Evolutionary conservation across 1,140 invertebrate species (phyloP), one percentile per base, ranked within the genome.

Genomic region (Homarus americanus): DNA sequence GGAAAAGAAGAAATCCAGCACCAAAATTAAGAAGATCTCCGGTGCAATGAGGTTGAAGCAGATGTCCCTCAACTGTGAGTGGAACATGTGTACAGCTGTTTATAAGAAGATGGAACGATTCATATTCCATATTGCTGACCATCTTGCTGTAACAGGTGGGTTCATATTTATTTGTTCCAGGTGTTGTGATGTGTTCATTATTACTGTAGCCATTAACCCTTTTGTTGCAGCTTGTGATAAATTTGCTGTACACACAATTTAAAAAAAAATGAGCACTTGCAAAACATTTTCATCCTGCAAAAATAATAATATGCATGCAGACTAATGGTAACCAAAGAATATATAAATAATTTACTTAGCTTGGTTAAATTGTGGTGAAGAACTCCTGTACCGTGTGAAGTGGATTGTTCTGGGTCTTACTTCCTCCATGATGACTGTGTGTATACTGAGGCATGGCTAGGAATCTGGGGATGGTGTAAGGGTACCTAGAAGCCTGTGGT

Each of bases 31-130:
- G 72, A 75, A 36, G 28, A 1, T 91, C 0, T 69, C 49, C 2
- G 32, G 17, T 32, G 82, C n/a, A 66, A 32, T 63, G 3, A 36
- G 72, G 38, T 20, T 79, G 53, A 85, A 91, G 10, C 41, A 44
- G 24, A 79, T 85, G 12, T 36, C 53, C 36, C 49, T 91, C 10
- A 58, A 32, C 2, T 91, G 89, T 85, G 89, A 91, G 69, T 91
- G 89, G 89, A 91, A 85, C 58, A 79, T 66, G 73, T 91, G 89
- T 34, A 40, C 53, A 20, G 12, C 38, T 40, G 40, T 73, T 2
- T 84, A 85, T 34, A 83, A 75, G 69, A 91, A 91, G 41, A 73
- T 91, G 73, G 89, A 91, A 53, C 28, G 24, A 34, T 91, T 91
- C 44, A 24, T 84, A 2, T 28, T 40, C 15, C 89, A 91, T 76